A percentile compares a stretch with the other conserved stretches of the same genome.
Conservation (phyloP, 2,797 vertebrate species). For the Brotula barbata region DNA sequence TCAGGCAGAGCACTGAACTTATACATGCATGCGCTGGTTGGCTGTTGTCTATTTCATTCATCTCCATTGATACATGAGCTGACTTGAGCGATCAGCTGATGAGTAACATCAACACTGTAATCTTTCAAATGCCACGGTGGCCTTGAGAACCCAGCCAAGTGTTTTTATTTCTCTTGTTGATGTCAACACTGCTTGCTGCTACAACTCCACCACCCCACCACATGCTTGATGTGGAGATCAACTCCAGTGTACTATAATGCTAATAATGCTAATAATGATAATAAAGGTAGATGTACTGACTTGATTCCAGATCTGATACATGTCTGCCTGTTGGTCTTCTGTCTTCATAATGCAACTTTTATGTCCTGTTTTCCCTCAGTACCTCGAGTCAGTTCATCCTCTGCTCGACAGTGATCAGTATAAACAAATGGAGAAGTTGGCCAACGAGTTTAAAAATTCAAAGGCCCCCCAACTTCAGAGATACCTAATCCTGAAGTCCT, state of each 20-base stretch:
- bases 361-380: constrained; percentile 75
- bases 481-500: constrained; percentile 89
- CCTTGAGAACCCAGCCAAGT: background rate
- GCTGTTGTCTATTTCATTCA: background rate
- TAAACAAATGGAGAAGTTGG: constrained; percentile 82
- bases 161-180: background rate
- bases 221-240: no score
- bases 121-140: background rate
- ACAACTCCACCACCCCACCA: background rate
- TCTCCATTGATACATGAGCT: background rate
- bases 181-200: background rate
- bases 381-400: constrained; percentile 89
- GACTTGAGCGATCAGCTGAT: background rate
- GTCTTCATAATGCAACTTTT: constrained; percentile 1
- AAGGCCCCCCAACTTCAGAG: constrained; percentile 86
- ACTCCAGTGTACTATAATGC: no score
- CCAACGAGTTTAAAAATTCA: constrained; percentile 85
- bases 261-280: no score
- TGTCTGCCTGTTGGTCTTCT: background rate
- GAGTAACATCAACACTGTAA: background rate
- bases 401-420: constrained; percentile 83
- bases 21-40: background rate
- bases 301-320: no score
- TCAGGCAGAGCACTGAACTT: no score
- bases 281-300: no score